These are phyloP conservation scores for Acanthurus leucopareius DNA, from an alignment of 2,797 vertebrate species.

Conservation along the genomic window DNA sequence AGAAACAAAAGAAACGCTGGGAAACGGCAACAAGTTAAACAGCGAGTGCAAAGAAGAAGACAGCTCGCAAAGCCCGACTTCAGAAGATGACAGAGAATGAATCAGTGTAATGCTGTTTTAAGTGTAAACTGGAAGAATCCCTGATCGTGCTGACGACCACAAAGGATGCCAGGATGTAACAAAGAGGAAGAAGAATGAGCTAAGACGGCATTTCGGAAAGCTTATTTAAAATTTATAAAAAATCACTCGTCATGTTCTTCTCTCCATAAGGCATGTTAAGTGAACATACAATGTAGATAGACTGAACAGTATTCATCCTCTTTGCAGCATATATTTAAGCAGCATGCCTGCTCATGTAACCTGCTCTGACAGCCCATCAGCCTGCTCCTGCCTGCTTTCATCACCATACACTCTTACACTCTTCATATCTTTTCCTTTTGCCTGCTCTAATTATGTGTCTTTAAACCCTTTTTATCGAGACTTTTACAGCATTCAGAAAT, in stretches of 20 bases:
- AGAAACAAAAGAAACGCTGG: constrained; percentile 27
- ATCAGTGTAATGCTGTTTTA: constrained; percentile 34
- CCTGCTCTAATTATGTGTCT: constrained; percentile 16
- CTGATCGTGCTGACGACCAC: constrained; percentile 39
- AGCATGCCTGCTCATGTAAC: constrained; percentile 14
- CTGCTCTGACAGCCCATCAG: constrained; percentile 36
- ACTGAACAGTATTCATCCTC: constrained; percentile 17
- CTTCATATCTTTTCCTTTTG: constrained; percentile 6
- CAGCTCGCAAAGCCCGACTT: constrained; percentile 39
- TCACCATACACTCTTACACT: not conserved
- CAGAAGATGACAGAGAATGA: constrained; percentile 54
- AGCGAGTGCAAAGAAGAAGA: constrained; percentile 27
- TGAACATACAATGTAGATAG: constrained; percentile 8
- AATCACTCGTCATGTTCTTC: constrained; percentile 27
- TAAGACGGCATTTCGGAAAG: constrained; percentile 38
- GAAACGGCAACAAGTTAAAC: constrained; percentile 45
- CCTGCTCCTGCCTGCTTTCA: constrained; percentile 14
- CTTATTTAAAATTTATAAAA: constrained; percentile 60
- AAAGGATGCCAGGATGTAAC: constrained; percentile 29
- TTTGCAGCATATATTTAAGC: constrained; percentile 2
- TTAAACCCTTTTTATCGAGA: constrained; percentile 7
- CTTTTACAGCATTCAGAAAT: not conserved
- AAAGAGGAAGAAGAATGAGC: constrained; percentile 20
- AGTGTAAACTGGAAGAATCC: constrained; percentile 40
- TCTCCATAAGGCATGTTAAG: constrained; percentile 28